phyloP scores from a whole-genome alignment of 2,888 invertebrate genomes.

The Stenchaetothrips biformis region DNA sequence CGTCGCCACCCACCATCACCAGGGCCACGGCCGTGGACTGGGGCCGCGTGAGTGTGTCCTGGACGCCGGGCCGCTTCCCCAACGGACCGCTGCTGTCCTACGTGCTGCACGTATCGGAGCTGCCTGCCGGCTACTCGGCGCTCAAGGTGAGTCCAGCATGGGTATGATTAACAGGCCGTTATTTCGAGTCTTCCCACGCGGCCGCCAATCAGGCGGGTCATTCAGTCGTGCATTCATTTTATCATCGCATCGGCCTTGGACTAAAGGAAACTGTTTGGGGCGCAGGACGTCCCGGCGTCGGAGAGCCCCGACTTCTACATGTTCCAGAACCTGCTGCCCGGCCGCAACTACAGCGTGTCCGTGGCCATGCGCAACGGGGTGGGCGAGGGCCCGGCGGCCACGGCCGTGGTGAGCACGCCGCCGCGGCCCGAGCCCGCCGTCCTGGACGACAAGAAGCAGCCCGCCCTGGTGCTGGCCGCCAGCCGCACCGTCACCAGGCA shows the following conservation, averaged over 20 bases:
- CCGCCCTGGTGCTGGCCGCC: constrained; percentile 64
- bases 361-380: constrained; percentile 73
- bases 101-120: constrained; percentile 64
- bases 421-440: neutral
- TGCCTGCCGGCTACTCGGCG: constrained; percentile 55
- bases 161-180: neutral
- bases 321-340: constrained; percentile 67
- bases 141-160: constrained; percentile 57
- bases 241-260: constrained; percentile 24
- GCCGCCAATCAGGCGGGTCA: constrained; percentile 41
- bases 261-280: constrained; percentile 36
- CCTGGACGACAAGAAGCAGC: constrained; percentile 49
- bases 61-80: constrained; percentile 81
- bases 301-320: constrained; percentile 67
- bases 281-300: constrained; percentile 68
- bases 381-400: constrained; percentile 71
- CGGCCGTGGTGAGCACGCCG: constrained; percentile 61
- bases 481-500: constrained; percentile 64
- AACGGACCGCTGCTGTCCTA: constrained; percentile 86
- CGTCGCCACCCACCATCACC: constrained; percentile 69
- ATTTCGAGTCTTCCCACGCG: constrained; percentile 34
- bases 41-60: constrained; percentile 77
- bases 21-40: constrained; percentile 74
- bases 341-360: constrained; percentile 69
- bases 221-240: constrained; percentile 33